Conservation (phyloP, 1,140 invertebrate genomes). For the Pseudomyrmex gracilis region DNA sequence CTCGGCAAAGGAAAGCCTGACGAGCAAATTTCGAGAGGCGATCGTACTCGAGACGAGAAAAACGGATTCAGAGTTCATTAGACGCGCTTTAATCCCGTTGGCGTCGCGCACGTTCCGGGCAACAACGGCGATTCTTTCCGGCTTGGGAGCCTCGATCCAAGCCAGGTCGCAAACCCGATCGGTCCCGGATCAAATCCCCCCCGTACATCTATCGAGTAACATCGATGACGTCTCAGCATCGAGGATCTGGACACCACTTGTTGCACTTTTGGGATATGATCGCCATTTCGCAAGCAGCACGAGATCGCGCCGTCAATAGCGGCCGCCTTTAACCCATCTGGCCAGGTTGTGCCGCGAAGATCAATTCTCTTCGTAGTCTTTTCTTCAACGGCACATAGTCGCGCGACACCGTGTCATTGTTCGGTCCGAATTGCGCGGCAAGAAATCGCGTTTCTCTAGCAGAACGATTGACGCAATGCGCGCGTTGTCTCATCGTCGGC, state of each 20-base stretch:
- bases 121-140: slow-evolving; percentile 12
- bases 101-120: slow-evolving; percentile 10
- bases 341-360: not conserved
- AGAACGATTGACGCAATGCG: slow-evolving; percentile 9
- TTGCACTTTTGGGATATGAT: slow-evolving; percentile 73
- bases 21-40: slow-evolving; percentile 37
- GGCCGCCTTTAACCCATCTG: slow-evolving; percentile 78
- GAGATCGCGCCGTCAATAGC: slow-evolving; percentile 69
- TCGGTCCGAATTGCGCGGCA: not conserved
- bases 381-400: not conserved
- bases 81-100: slow-evolving; percentile 28
- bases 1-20: slow-evolving; percentile 1
- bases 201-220: slow-evolving; percentile 41
- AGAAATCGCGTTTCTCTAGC: not conserved
- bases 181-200: slow-evolving; percentile 60
- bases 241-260: slow-evolving; percentile 71
- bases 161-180: slow-evolving; percentile 11
- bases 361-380: not conserved
- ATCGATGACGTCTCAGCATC: slow-evolving; percentile 62
- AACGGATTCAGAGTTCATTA: slow-evolving; percentile 36
- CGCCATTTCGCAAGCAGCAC: slow-evolving; percentile 76
- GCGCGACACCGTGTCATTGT: slow-evolving; percentile 15
- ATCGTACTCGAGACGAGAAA: slow-evolving; percentile 29
- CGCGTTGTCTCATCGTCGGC: slow-evolving; percentile 23
- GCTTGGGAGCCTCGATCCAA: not conserved